A percentile compares a stretch with the other conserved stretches of the same genome.
Evolutionary conservation across 1,140 invertebrate species (phyloP).

Genomic region (Melipona quadrifasciata): DNA sequence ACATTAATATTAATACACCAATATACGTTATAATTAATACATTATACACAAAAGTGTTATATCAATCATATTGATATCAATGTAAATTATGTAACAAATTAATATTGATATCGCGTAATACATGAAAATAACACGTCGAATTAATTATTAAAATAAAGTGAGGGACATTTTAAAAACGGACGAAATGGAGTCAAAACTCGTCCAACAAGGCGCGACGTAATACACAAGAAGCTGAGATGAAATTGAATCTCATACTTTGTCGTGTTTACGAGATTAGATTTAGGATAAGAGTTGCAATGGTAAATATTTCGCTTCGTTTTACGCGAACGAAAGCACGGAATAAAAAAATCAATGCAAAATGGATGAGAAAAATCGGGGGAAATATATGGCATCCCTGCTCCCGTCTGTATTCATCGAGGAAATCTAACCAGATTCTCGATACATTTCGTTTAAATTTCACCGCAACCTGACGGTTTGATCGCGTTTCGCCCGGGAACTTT

Average conservation of each 20-base stretch:
- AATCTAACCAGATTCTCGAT: conserved; percentile 8
- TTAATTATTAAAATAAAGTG: background rate
- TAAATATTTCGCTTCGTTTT: background rate
- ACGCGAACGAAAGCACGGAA: too few species aligned
- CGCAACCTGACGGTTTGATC: background rate
- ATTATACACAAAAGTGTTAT: too few species aligned
- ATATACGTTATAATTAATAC: too few species aligned
- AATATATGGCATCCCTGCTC: background rate
- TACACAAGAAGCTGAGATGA: background rate
- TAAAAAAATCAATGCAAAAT: conserved; percentile 5
- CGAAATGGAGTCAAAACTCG: background rate
- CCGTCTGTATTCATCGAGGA: conserved; percentile 5
- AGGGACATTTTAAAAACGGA: background rate
- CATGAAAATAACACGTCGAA: background rate
- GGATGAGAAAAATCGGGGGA: too few species aligned
- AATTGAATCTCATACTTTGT: background rate
- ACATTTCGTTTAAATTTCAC: conserved; percentile 5
- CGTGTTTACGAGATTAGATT: background rate
- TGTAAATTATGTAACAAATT: too few species aligned
- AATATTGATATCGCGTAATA: too few species aligned
- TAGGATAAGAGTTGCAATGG: conserved; percentile 2
- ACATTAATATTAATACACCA: too few species aligned
- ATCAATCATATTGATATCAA: too few species aligned
- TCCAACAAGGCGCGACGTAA: too few species aligned
- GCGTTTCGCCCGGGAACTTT: background rate